Base-by-base conservation (phyloP, 2,113 vertebrate species). In the Furnarius figulus region DNA sequence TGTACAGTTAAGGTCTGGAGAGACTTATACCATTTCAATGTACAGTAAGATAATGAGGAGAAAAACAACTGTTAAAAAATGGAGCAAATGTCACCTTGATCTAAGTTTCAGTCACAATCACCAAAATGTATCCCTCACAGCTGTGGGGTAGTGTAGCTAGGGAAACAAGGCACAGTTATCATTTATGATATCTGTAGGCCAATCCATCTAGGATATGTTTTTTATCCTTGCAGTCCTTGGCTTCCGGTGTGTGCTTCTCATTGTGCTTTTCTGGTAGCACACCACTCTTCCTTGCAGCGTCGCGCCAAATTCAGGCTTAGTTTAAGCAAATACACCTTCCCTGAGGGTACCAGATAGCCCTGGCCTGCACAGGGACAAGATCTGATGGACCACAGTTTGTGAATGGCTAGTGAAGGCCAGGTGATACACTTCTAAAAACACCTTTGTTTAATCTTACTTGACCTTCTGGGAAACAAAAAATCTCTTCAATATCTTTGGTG, bases 51-150 rank as follows among this genome's bases (percentile, higher is more conserved):
- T 9, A 63, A 74, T 18, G 22, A 84, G 13, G 44, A 67, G 35
- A 56, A 77, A 86, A 90, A 28, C 7, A 77, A 23, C 2, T 0
- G 3, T 12, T 37, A 17, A 47, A 59, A 58, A 59, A 53, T 7
- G 1, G 75, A 37, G 19, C 19, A 56, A 65, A 77, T 3, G 3
- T 53, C 71, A 66, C 5, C 13, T 81, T 61, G 27, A 44, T 33
- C 12, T 9, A 65, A 21, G 23, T 59, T 92, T 83, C 0, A 0
- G 35, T 62, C 52, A 37, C 1, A 2, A 39, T 49, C 35, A 70
- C 40, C 22, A 52, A 58, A 83, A 73, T 17, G 8, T 5, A 10
- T 79, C 21, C 18, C 15, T 84, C 56, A 55, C 11, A 35, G 3
- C 24, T 0, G 0, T 17, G 27, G 31, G 21, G 17, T 4, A 39